Evolutionary conservation across 1,140 invertebrate species (phyloP), one percentile per base, ranked within the genome.

Genomic region (Battus philenor): DNA sequence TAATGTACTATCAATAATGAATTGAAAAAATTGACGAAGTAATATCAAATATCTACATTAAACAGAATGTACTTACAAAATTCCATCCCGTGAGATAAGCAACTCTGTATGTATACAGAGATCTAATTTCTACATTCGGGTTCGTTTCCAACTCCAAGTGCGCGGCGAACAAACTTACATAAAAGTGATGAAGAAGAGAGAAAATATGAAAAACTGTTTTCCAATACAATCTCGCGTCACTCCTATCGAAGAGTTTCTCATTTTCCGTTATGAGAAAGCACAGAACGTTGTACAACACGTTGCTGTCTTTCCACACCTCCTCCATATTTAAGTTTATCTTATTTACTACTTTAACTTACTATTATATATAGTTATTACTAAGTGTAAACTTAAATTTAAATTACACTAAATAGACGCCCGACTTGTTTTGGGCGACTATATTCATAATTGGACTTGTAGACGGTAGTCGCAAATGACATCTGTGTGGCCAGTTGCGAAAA

Each of bases 241-340:
- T 79, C 7, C 68, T 52, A 50, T 79, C 67, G 11, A 81, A 81
- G 6, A 79, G 52, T 32, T 81, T 81, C 34, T 81, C 77, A 45
- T 81, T 81, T 56, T 81, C 73, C 1, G 73, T 79, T 32, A 79
- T 81, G 2, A 81, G 54, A 51, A 81, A 77, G 49, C 77, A 81
- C 13, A 81, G 11, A 27, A 81, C 15, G 16, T 81, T 81, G 38
- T 77, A 81, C 46, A 77, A 70, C 49, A 81, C 68, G 31, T 82
- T 82, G 44, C 52, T 67, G 3, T 72, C 66, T 7, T 57, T 59
- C 61, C 59, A 72, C 15, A 71, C 11, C 6, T 67, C 58, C 34
- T 77, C 70, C 70, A 77, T 72, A 45, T 53, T 32, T 18, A 32
- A 18, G 15, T 17, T 22, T 41, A 13, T 17, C 30, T 44, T 47